A percentile compares a stretch with the other conserved stretches of the same genome.
Conservation (phyloP, 2,888 invertebrate species). For the Trisateles emortualis region DNA sequence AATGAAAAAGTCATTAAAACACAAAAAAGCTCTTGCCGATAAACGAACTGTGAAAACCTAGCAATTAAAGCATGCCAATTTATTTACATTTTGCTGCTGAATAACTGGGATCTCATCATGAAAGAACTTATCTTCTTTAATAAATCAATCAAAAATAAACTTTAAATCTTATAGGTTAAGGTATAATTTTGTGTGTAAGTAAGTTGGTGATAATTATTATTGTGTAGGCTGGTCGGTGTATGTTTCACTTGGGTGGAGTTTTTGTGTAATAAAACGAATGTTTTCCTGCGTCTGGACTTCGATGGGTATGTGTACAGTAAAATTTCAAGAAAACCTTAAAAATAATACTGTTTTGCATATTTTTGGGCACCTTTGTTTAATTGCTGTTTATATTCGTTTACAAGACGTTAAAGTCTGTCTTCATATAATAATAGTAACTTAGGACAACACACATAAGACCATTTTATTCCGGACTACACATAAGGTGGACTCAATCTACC, state of each 20-base stretch:
- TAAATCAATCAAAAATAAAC: conserved; percentile 40
- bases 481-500: too few relatives aligned
- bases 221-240: conserved; percentile 52
- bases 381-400: conserved; percentile 3
- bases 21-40: conserved; percentile 54
- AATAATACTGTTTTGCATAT: conserved; percentile 36
- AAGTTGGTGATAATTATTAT: conserved; percentile 46
- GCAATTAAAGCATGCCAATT: conserved; percentile 76
- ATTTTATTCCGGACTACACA: too few relatives aligned
- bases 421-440: too few relatives aligned
- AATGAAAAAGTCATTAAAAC: conserved; percentile 53
- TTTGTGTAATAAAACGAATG: conserved; percentile 77
- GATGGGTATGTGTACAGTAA: conserved; percentile 62
- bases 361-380: conserved; percentile 17
- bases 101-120: conserved; percentile 25
- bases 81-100: conserved; percentile 72
- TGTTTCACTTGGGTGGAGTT: conserved; percentile 72
- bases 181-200: conserved; percentile 42
- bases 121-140: conserved; percentile 44
- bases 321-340: conserved; percentile 44
- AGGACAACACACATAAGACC: too few relatives aligned
- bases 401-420: too few relatives aligned
- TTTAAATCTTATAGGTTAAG: conserved; percentile 40
- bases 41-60: conserved; percentile 77
- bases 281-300: conserved; percentile 71